Evolutionary conservation across 2,113 vertebrate genomes (phyloP), one percentile per base, ranked within the genome.

Genomic region (Saguinus imperator): DNA sequence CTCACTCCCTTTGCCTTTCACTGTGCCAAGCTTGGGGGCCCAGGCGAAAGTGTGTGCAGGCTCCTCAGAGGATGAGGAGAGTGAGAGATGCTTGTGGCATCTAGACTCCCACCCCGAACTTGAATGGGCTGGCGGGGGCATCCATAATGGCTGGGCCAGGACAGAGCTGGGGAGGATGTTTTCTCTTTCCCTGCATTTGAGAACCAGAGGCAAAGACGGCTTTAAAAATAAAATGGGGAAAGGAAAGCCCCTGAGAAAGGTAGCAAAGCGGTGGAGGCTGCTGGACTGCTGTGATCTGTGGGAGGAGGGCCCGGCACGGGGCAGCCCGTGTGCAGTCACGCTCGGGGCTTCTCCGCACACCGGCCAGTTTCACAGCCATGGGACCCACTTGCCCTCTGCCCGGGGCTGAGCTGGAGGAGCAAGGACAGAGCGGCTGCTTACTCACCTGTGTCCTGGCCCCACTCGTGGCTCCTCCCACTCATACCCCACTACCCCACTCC

Each of bases 121-220:
- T 64, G 12, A 72, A 37, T 3, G 32, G 25, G 25, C 16, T 25
- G 6, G 11, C 3, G 35, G 23, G 10, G 20, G n/a, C 5, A 11
- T 23, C 6, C 32, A 6, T 0, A 4, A 32, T 2, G 32, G 29
- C 58, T 0, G 1, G 32, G 48, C 8, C 3, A 16, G 4, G 77
- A 5, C 0, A 0, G 23, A 27, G n/a, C 40, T 23, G 50, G 68
- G 68, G 32, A 17, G 14, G 35, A 43, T 2, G 12, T 27, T n/a
- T 29, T 5, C 4, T 16, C 29, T 25, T 32, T 68, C 37, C 57
- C 45, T 68, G 43, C 17, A 0, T 48, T 75, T 37, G 40, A 73
- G 79, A 66, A 45, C 29, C 18, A n/a, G 70, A 79, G 43, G 27
- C 72, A 72, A 58, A 87, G 81, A 40, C 23, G 6, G 45, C 55